Conservation (phyloP, 2,888 invertebrate genomes). For the Drosophila yooni region DNA sequence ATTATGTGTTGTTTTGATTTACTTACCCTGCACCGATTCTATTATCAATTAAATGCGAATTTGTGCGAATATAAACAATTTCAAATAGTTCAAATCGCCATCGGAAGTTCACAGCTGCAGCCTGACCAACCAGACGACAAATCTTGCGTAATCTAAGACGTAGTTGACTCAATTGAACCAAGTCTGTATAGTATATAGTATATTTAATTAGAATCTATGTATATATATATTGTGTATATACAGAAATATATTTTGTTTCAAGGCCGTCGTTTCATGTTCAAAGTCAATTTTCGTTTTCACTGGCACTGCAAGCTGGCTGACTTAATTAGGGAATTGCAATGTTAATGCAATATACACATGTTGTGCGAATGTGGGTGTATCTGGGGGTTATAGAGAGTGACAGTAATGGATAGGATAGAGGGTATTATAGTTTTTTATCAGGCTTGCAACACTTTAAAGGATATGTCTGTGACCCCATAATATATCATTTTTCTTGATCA, state of each 20-base stretch:
- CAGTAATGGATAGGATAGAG: slow-evolving; percentile 24
- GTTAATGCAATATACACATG: not conserved
- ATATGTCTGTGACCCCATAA: not conserved
- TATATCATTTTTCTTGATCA: not conserved
- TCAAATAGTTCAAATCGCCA: slow-evolving; percentile 50
- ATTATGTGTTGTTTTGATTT: slow-evolving; percentile 14
- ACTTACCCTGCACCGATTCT: slow-evolving; percentile 1
- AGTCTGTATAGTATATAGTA: slow-evolving; percentile 24
- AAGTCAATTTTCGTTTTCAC: slow-evolving; percentile 63
- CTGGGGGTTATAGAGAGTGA: slow-evolving; percentile 43
- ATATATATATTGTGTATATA: not conserved
- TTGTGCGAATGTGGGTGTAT: not conserved
- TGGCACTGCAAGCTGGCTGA: slow-evolving; percentile 57
- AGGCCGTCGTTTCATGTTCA: slow-evolving; percentile 56
- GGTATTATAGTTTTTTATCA: not conserved
- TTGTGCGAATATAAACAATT: slow-evolving; percentile 33
- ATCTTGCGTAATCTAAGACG: slow-evolving; percentile 73
- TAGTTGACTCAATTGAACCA: slow-evolving; percentile 64
- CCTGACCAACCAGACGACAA: slow-evolving; percentile 26
- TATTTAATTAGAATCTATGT: slow-evolving; percentile 16
- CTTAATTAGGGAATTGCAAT: slow-evolving; percentile 58
- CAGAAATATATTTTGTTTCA: slow-evolving; percentile 30
- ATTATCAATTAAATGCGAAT: slow-evolving; percentile 8
- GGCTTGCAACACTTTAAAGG: not conserved
- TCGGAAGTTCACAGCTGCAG: slow-evolving; percentile 39